These are phyloP conservation scores for Daubentonia madagascariensis DNA, from an alignment of 2,113 vertebrate species.

Conservation along the genomic window DNA sequence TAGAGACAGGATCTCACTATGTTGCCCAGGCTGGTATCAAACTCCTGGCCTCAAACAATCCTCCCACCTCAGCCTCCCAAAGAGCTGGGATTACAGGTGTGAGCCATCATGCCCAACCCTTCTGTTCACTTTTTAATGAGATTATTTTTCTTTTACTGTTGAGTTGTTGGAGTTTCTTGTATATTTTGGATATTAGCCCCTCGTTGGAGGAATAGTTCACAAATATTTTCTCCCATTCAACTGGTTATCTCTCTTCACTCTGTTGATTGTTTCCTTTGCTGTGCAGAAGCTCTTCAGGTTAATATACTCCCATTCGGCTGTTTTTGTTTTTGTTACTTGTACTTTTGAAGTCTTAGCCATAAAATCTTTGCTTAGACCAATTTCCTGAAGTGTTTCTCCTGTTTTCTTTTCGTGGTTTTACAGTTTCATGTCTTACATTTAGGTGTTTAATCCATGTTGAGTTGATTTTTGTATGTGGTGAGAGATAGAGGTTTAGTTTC, in stretches of 20 bases:
- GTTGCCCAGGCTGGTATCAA: too few species aligned
- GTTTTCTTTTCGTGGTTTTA: too few species aligned
- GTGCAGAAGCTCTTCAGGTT: not conserved
- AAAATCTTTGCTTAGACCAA: not conserved
- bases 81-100: too few species aligned
- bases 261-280: not conserved
- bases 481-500: too few species aligned
- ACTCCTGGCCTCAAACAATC: too few species aligned
- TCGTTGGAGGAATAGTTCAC: not conserved
- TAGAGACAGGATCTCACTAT: too few species aligned
- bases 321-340: not conserved
- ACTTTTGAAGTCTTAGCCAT: not conserved
- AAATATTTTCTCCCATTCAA: not conserved
- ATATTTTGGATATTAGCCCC: not conserved
- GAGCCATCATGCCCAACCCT: not conserved
- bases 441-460: too few species aligned
- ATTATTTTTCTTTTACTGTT: not conserved
- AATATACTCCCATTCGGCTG: not conserved
- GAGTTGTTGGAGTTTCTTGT: not conserved
- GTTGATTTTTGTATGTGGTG: too few species aligned
- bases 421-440: too few species aligned
- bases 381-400: too few species aligned
- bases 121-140: not conserved
- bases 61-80: too few species aligned
- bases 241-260: not conserved